These are phyloP conservation scores for Escarpia spicata DNA, from an alignment of 2,888 invertebrate genomes.

Conservation along the genomic window DNA sequence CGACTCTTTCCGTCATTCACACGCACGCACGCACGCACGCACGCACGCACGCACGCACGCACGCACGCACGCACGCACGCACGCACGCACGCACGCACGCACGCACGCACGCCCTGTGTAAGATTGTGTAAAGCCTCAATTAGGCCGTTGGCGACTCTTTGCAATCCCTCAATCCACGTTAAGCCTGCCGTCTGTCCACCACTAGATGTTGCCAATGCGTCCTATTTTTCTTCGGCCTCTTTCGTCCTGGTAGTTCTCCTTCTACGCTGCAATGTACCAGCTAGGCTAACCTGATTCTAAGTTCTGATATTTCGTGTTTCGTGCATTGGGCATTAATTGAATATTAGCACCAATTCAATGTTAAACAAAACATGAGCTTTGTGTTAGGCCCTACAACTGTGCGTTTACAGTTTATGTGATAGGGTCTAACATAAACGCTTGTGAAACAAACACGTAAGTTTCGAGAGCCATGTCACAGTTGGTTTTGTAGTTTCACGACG, in stretches of 20 bases:
- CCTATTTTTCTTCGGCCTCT: neutral
- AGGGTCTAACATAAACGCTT: too few relatives aligned
- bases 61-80: too few relatives aligned
- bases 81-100: too few relatives aligned
- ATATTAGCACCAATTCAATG: too few relatives aligned
- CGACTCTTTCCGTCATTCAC: neutral
- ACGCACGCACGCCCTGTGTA: neutral
- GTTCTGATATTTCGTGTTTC: neutral
- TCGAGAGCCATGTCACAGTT: neutral
- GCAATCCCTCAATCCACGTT: neutral
- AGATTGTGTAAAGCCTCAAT: neutral
- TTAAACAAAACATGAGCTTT: too few relatives aligned
- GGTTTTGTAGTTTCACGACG: neutral
- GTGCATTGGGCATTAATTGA: neutral
- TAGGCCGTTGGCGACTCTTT: neutral
- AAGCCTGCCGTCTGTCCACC: neutral
- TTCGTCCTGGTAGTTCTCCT: neutral
- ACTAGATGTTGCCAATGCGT: neutral
- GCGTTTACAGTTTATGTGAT: too few relatives aligned
- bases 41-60: too few relatives aligned
- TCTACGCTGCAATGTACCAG: neutral
- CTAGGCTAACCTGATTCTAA: neutral
- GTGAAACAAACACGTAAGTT: neutral
- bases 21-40: too few relatives aligned
- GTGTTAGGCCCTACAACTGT: too few relatives aligned